A percentile compares a stretch with the other conserved stretches of the same genome.
Evolutionary conservation across 1,140 invertebrate species (phyloP).

Genomic region (Cydia splendana): DNA sequence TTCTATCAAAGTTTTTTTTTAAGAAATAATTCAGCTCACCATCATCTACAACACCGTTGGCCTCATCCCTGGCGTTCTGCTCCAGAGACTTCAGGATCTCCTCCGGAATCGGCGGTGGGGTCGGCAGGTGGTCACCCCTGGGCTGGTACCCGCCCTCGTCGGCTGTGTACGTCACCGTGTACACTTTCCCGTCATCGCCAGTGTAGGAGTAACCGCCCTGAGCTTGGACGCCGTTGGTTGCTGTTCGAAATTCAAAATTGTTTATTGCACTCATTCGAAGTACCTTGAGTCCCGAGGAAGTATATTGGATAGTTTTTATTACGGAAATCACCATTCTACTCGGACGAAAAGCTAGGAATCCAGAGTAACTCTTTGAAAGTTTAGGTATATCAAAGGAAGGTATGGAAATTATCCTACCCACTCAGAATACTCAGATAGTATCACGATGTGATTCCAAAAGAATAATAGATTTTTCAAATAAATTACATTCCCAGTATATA

Average conservation of each 20-base stretch:
- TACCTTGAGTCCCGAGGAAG: too few relatives aligned
- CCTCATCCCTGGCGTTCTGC: slow-evolving; percentile 63
- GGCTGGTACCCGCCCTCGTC: slow-evolving; percentile 84
- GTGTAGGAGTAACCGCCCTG: slow-evolving; percentile 56
- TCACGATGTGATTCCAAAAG: too few relatives aligned
- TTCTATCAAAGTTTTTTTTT: background rate
- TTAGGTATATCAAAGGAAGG: too few relatives aligned
- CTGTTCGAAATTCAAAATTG: slow-evolving; percentile 28
- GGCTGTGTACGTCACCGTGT: slow-evolving; percentile 81
- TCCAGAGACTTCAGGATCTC: slow-evolving; percentile 83
- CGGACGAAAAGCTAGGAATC: too few relatives aligned
- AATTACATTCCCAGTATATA: too few relatives aligned
- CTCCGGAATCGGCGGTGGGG: slow-evolving; percentile 85
- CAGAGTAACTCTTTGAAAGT: too few relatives aligned
- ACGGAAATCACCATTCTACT: too few relatives aligned
- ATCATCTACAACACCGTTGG: slow-evolving; percentile 61
- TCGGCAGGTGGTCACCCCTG: slow-evolving; percentile 82
- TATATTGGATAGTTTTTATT: too few relatives aligned
- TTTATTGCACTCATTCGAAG: too few relatives aligned
- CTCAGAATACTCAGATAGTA: too few relatives aligned
- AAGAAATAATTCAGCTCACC: slow-evolving; percentile 51
- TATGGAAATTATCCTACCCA: too few relatives aligned
- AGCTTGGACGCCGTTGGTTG: slow-evolving; percentile 54
- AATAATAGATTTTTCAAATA: too few relatives aligned
- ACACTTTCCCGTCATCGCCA: slow-evolving; percentile 59